Base-by-base conservation (phyloP, 2,113 vertebrate species). In the Sebastes fasciatus region DNA sequence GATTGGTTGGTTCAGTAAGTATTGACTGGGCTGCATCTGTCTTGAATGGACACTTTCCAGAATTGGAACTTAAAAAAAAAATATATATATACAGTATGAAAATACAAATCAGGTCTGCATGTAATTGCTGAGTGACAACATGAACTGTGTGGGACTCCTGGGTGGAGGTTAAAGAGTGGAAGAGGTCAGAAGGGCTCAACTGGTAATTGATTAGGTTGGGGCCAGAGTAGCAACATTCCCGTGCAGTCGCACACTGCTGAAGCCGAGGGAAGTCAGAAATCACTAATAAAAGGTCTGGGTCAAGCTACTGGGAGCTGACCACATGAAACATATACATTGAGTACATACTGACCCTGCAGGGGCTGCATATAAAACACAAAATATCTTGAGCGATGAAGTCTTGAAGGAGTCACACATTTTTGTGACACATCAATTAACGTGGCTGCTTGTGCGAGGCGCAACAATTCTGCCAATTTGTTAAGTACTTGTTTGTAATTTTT, bases 191-290 rank as follows among this genome's bases (percentile, higher is more conserved):
- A 21, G 69, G 80, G 54, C 65, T 81, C 26, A 72, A 72, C 57
- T 51, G 69, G 69, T 83, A 88, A 91, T 90, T 83, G 88, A 92
- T 83, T 70, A 66, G 75, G 40, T 70, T 49, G 73, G 61, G 85
- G 86, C 70, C 80, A 82, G 61, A 80, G 82, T 16, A 58, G 74
- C 74, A 78, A 71, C 74, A 64, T 89, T 83, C 88, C 82, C 21
- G 66, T 63, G 40, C 63, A 69, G 66, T 55, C 51, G 14, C 52
- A 66, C 34, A 40, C 72, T 63, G 79, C 76, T 60, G 74, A 40
- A 74, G 85, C 64, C 55, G 40, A 40, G 51, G 45, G 54, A 77
- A 17, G 91, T 87, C 57, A 10, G 71, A 86, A 83, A 87, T 84
- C 74, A 71, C 68, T 19, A 71, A 83, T 69, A 78, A 83, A 86